These are phyloP conservation scores for Amphimedon queenslandica DNA, from an alignment of 37 sponge, comb jelly and placozoan genomes.

Conservation along the genomic window DNA sequence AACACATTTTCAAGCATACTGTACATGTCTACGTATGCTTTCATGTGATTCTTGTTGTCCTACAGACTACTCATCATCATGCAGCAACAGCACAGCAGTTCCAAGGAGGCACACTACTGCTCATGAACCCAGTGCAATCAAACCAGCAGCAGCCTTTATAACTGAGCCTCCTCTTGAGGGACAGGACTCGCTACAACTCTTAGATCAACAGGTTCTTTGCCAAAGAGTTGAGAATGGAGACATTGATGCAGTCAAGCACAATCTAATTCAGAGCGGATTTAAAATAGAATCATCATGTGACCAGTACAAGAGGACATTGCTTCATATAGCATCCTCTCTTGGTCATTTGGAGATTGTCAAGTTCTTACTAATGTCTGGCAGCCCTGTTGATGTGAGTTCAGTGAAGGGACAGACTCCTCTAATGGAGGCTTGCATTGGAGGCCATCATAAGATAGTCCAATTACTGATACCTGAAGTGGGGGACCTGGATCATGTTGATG, in stretches of 20 bases:
- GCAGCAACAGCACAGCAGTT: no score
- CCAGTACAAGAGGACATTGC: conserved; percentile 25
- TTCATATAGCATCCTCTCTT: conserved; percentile 59
- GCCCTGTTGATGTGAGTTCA: conserved; percentile 34
- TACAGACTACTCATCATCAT: no score
- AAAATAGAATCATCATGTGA: no score
- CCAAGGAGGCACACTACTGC: no score
- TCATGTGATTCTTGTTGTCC: no score
- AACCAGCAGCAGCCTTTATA: no score
- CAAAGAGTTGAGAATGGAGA: conserved; percentile 24
- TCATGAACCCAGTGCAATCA: no score
- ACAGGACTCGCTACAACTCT: no score
- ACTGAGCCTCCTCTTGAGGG: no score
- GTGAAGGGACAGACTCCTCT: conserved; percentile 50
- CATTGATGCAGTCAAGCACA: not conserved
- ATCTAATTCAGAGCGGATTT: no score
- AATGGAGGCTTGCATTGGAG: conserved; percentile 74
- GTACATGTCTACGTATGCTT: no score
- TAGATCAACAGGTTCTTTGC: not conserved
- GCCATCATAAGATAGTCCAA: conserved; percentile 44
- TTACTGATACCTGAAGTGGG: conserved; percentile 27
- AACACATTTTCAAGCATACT: no score
- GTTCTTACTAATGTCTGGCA: conserved; percentile 41
- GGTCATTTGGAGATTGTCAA: conserved; percentile 41
- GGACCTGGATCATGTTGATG: conserved; percentile 56